Percentiles rank a stretch among this genome's conserved stretches.
Evolutionary conservation across 2,797 vertebrate species (phyloP).

Genomic region (Pangasius mekongensis): DNA sequence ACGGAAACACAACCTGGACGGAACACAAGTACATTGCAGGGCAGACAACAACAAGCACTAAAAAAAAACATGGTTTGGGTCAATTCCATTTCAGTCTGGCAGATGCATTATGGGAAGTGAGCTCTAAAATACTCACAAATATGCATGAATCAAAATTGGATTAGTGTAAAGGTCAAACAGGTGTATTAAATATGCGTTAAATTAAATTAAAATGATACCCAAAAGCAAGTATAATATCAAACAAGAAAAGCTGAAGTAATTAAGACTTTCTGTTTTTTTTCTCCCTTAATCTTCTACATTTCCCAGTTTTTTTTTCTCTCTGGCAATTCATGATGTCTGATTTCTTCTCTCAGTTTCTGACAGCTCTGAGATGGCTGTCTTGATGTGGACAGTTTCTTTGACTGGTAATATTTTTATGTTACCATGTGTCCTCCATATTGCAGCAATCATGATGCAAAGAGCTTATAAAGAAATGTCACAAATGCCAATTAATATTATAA

Average conservation of each 20-base stretch:
- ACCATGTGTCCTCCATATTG: not conserved
- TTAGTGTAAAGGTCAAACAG: slow-evolving; percentile 15
- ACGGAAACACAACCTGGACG: not conserved
- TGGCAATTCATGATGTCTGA: not conserved
- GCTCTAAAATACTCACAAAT: not conserved
- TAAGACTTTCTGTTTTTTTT: not conserved
- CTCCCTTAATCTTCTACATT: not conserved
- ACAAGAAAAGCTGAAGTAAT: not conserved
- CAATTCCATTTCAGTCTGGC: not conserved
- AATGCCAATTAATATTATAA: not conserved
- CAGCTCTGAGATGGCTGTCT: not conserved
- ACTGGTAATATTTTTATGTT: not conserved
- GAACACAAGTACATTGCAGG: not conserved
- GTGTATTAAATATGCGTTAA: slow-evolving; percentile 15
- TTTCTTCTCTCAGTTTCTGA: not conserved
- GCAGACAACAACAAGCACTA: not conserved
- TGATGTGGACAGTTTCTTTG: not conserved
- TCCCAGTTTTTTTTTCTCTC: not conserved
- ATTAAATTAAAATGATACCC: slow-evolving; percentile 20
- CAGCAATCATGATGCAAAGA: not conserved
- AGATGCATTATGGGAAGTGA: not conserved
- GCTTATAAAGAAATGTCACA: not conserved
- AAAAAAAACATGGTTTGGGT: not conserved
- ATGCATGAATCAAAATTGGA: slow-evolving; percentile 1
- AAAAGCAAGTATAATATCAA: not conserved